Evolutionary conservation across 2,113 vertebrate genomes (phyloP).

Genomic region (Herpetotheres cachinnans): DNA sequence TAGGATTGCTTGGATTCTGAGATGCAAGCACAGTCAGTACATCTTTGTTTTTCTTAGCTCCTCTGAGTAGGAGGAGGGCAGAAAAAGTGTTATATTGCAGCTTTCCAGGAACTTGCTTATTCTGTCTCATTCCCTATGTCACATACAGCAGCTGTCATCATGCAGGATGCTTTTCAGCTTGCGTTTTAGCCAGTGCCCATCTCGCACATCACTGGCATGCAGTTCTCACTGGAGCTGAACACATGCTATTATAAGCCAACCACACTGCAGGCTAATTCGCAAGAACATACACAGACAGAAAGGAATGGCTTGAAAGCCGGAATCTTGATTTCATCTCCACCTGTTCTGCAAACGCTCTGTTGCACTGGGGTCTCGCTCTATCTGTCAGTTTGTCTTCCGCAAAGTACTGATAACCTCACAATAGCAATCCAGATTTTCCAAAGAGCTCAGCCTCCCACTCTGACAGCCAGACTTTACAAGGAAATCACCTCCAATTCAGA

Average conservation of each 20-base stretch:
- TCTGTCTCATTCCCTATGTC: not conserved
- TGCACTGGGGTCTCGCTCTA: not conserved
- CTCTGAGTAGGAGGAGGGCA: not conserved
- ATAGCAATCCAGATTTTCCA: not conserved
- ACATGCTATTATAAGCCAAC: not conserved
- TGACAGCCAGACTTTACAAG: constrained; percentile 15
- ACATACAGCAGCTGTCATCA: not conserved
- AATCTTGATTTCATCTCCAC: not conserved
- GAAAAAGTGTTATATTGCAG: not conserved
- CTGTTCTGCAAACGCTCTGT: not conserved
- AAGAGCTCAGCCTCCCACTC: constrained; percentile 11
- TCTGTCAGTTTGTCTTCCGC: not conserved
- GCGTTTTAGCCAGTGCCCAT: not conserved
- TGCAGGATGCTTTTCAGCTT: not conserved
- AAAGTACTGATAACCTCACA: not conserved
- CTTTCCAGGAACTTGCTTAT: constrained; percentile 7
- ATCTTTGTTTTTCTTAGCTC: not conserved
- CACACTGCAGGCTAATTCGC: not conserved
- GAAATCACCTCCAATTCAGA: not conserved
- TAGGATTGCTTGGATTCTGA: not conserved
- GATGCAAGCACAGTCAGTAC: not conserved
- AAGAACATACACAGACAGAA: not conserved
- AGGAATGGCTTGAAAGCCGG: not conserved
- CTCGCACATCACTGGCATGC: not conserved
- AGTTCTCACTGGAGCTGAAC: not conserved